A percentile compares a stretch with the other conserved stretches of the same genome.
Conservation (phyloP, 2,888 invertebrate genomes). For the Barypeithes pellucidus region DNA sequence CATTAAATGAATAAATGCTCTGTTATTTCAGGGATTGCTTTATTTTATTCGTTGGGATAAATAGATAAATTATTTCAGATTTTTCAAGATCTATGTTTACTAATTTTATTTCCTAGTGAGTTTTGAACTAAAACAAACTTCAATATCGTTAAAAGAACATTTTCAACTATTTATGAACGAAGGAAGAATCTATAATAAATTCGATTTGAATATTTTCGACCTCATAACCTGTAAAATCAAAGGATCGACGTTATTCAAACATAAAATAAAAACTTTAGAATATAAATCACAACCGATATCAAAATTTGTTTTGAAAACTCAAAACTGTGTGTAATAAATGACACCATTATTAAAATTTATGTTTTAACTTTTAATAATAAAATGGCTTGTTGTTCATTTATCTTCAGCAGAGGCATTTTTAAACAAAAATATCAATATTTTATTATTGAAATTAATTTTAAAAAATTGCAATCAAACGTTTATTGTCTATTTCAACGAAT, state of each 20-base stretch:
- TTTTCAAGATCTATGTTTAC: no score
- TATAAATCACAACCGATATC: constrained; percentile 33
- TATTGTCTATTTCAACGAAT: no score
- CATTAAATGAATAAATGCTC: no score
- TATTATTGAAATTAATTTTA: neutral
- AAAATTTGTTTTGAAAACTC: constrained; percentile 33
- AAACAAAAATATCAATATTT: constrained; percentile 1
- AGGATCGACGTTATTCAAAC: constrained; percentile 1
- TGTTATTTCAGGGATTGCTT: no score
- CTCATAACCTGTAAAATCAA: constrained; percentile 3
- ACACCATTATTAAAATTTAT: constrained; percentile 39
- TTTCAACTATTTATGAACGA: neutral
- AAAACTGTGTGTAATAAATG: constrained; percentile 35
- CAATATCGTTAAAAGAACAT: neutral
- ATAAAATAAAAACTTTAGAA: constrained; percentile 28
- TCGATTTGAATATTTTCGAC: constrained; percentile 16
- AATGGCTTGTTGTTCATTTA: constrained; percentile 37
- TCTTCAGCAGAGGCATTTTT: constrained; percentile 1
- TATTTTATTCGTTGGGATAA: no score
- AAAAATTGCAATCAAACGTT: no score
- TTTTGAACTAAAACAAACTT: neutral
- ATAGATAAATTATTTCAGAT: neutral
- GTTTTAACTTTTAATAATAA: constrained; percentile 35
- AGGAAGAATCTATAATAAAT: neutral
- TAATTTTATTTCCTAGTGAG: neutral